Evolutionary conservation across 2,888 invertebrate species (phyloP), one percentile per base, ranked within the genome.

Genomic region (Celastrina argiolus): DNA sequence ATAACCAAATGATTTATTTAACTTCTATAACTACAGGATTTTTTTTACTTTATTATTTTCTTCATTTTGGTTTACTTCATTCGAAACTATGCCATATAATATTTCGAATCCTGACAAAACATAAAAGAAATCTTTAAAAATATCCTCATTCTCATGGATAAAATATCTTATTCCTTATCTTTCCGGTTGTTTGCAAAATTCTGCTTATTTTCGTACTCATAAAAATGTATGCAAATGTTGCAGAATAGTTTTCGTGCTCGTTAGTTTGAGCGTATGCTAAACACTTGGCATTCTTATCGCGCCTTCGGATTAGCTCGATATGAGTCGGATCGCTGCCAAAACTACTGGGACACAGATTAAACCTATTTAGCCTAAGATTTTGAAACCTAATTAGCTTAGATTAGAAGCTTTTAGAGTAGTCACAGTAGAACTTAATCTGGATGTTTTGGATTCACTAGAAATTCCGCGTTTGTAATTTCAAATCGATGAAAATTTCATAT

Each of bases 321-420:
- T 63, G 39, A 51, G 51, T 28, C 51, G 64, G 65, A 69, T 69
- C 68, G 61, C 58, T 69, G 69, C 69, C 69, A 69, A 68, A 66
- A 66, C 65, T 66, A 58, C 65, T 65, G 41, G 65, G 59, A 41
- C 58, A 59, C 65, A 18, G 28, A 66, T 39, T 36, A 61, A 61
- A 61, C 18, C 61, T 31, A 58, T 58, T 58, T 31, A 58, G 58
- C 31, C 28, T 16, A 31, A 31, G 58, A 58, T 51, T 51, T 22
- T 51, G 51, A 22, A 26, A 68, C 67, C 64, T 61, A 45, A 64
- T 64, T 45, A 61, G 58, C 64, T 66, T 36, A 45, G 58, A 61
- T 64, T 51, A 59, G 66, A 26, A 51, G 51, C 51, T 51, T 51
- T 26, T 51, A 8, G 22, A 22, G 51, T 26, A 22, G 22, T 22